Conservation (phyloP, 1,140 invertebrate species). For the Pseudachorutes palmiensis region DNA sequence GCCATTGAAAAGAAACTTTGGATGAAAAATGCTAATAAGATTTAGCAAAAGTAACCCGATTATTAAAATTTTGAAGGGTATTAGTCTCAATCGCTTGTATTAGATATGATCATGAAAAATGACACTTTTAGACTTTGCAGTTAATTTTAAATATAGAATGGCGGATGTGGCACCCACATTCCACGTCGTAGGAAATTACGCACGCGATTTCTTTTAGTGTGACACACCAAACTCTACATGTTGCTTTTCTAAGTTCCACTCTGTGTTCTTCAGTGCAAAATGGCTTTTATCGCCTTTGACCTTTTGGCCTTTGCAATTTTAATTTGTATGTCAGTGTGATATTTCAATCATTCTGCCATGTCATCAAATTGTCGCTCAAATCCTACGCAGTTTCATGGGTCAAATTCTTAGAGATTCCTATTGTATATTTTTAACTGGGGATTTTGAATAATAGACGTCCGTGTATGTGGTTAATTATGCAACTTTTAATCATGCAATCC, state of each 20-base stretch:
- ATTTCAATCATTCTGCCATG: neutral
- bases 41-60: neutral
- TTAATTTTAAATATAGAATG: neutral
- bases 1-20: neutral
- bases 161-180: neutral
- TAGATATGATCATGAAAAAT: too few species aligned
- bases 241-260: neutral
- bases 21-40: neutral
- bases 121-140: neutral
- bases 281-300: neutral
- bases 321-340: neutral
- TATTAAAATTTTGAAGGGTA: too few species aligned
- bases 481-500: neutral
- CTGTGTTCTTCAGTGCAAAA: neutral
- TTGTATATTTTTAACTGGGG: too few species aligned
- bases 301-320: neutral
- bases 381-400: neutral
- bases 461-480: neutral
- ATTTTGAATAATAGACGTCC: too few species aligned
- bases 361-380: neutral
- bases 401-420: too few species aligned
- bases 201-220: neutral
- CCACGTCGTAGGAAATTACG: slow-evolving; percentile 5
- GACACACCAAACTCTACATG: neutral
- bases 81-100: too few species aligned